Percentiles rank a stretch among this genome's conserved stretches.
Conservation (phyloP, 1,140 invertebrate genomes). For the Drosophila mojavensis region DNA sequence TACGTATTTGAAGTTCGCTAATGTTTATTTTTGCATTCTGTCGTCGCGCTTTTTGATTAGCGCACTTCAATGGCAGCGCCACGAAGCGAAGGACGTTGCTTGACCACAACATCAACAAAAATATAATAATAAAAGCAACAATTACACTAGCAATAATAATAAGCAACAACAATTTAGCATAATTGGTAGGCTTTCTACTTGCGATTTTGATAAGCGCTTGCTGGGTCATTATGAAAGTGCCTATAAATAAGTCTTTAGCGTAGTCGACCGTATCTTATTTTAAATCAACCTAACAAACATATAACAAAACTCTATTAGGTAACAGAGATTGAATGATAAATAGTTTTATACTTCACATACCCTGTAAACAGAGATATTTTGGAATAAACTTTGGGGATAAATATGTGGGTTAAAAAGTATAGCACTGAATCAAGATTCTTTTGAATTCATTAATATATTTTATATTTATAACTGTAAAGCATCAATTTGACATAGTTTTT, state of each 20-base stretch:
- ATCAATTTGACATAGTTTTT: too few species aligned
- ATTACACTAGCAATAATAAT: conserved; percentile 4
- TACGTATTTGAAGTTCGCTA: conserved; percentile 69
- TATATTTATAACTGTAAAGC: too few species aligned
- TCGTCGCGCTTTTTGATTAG: conserved; percentile 67
- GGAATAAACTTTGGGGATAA: too few species aligned
- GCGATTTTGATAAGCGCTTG: conserved; percentile 19
- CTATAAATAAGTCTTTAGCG: conserved; percentile 40
- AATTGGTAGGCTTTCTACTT: conserved; percentile 21
- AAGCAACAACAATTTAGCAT: conserved; percentile 18
- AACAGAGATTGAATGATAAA: too few species aligned
- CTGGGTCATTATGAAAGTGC: conserved; percentile 48
- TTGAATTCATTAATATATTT: too few species aligned
- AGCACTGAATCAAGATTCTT: too few species aligned
- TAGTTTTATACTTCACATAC: neutral
- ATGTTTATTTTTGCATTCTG: conserved; percentile 81
- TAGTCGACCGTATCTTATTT: neutral
- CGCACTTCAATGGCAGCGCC: conserved; percentile 54
- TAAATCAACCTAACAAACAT: neutral
- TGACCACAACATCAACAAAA: conserved; percentile 36
- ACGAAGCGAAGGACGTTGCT: conserved; percentile 47
- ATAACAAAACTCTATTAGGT: neutral
- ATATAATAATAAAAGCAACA: conserved; percentile 8
- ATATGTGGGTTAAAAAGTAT: too few species aligned
- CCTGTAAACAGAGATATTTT: neutral